Conservation (phyloP, 2,113 vertebrate genomes). For the Fregetta grallaria region DNA sequence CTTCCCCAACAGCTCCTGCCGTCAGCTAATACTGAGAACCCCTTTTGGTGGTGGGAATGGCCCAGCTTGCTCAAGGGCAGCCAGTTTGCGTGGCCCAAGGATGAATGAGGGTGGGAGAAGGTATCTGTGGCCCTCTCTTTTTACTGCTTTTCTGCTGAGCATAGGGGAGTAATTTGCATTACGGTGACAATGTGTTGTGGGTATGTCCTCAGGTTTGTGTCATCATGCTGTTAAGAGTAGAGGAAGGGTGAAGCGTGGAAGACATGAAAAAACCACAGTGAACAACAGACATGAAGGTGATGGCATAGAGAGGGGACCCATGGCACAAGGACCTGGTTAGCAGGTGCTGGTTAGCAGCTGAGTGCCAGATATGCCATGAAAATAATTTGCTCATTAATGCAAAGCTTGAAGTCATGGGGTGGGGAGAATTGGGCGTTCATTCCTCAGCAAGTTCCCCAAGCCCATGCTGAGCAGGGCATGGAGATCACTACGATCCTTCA, state of each 20-base stretch:
- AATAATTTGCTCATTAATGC: neutral
- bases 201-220: neutral
- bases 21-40: neutral
- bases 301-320: neutral
- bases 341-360: neutral
- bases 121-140: neutral
- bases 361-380: neutral
- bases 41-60: neutral
- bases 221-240: neutral
- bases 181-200: neutral
- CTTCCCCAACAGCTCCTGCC: neutral
- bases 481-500: neutral
- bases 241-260: neutral
- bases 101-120: neutral
- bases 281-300: neutral
- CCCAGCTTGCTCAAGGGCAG: neutral
- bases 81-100: neutral
- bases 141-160: neutral
- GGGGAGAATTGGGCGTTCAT: neutral
- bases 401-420: neutral
- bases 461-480: neutral
- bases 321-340: accelerated
- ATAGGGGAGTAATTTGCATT: neutral
- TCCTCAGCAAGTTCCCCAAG: neutral
- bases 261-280: neutral